A percentile compares a stretch with the other conserved stretches of the same genome.
These are phyloP conservation scores for Chrysochloris asiatica DNA, from an alignment of 2,113 vertebrate species.

Conservation along the genomic window DNA sequence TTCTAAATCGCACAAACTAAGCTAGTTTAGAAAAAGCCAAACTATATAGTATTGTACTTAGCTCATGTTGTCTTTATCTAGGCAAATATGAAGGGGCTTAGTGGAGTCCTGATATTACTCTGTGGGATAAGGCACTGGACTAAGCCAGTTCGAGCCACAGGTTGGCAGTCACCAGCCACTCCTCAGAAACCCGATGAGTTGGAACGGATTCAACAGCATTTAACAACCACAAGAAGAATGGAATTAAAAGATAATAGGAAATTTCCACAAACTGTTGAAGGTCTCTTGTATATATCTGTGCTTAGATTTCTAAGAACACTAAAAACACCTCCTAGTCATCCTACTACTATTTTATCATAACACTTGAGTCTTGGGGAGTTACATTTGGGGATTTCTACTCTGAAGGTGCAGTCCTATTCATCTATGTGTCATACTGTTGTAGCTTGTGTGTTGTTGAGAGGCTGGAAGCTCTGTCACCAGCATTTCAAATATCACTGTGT, in stretches of 20 bases:
- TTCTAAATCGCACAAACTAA: neutral
- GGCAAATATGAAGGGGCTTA: too few species aligned
- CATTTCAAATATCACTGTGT: neutral
- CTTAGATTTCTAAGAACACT: neutral
- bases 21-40: slow-evolving; percentile 7
- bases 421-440: neutral
- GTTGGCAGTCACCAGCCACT: too few species aligned
- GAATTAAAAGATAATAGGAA: too few species aligned
- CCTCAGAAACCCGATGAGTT: too few species aligned
- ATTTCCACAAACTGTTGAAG: too few species aligned
- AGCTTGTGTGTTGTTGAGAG: neutral
- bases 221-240: too few species aligned
- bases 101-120: too few species aligned
- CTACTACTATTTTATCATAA: neutral
- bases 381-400: neutral
- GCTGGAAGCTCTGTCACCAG: neutral
- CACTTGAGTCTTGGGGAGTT: neutral
- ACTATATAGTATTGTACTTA: neutral
- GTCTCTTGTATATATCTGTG: neutral
- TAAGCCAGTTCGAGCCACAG: too few species aligned
- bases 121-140: too few species aligned
- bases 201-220: too few species aligned
- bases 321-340: neutral
- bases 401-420: neutral
- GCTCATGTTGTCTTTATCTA: neutral